These are phyloP conservation scores for Eretmocerus hayati DNA, from an alignment of 2,888 invertebrate species.

Conservation along the genomic window DNA sequence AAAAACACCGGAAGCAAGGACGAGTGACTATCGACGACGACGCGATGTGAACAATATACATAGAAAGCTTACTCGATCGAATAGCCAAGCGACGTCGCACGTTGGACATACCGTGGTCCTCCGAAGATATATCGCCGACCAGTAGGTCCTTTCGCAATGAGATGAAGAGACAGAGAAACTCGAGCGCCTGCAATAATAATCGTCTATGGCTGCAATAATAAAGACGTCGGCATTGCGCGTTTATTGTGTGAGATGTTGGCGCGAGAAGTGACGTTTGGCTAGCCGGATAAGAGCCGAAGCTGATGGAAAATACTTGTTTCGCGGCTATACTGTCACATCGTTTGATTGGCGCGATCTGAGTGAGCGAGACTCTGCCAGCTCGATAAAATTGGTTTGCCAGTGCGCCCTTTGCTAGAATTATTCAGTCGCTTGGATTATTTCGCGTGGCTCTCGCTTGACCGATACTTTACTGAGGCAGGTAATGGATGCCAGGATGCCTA, in stretches of 20 bases:
- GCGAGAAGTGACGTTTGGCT: neutral
- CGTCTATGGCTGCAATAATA: constrained; percentile 11
- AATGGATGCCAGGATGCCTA: too few species aligned
- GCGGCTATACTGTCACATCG: constrained; percentile 36
- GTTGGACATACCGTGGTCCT: neutral
- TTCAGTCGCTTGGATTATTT: constrained; percentile 16
- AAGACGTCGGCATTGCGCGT: neutral
- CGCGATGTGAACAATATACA: too few species aligned
- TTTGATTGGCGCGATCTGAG: constrained; percentile 39
- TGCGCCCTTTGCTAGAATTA: constrained; percentile 26
- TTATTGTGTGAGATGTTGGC: too few species aligned
- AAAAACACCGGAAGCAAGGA: too few species aligned
- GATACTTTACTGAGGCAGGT: too few species aligned
- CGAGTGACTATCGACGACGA: too few species aligned
- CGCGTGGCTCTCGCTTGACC: too few species aligned
- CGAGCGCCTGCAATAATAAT: constrained; percentile 1
- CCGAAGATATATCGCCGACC: neutral
- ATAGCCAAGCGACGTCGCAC: neutral
- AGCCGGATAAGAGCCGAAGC: constrained; percentile 8
- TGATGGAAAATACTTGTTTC: constrained; percentile 44
- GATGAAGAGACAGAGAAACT: neutral
- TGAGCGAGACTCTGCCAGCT: constrained; percentile 23
- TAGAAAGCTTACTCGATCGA: too few species aligned
- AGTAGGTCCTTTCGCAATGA: too few species aligned
- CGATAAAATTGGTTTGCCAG: too few species aligned